Base-by-base conservation (phyloP, 1,140 invertebrate species). In the Archivesica marissinica region DNA sequence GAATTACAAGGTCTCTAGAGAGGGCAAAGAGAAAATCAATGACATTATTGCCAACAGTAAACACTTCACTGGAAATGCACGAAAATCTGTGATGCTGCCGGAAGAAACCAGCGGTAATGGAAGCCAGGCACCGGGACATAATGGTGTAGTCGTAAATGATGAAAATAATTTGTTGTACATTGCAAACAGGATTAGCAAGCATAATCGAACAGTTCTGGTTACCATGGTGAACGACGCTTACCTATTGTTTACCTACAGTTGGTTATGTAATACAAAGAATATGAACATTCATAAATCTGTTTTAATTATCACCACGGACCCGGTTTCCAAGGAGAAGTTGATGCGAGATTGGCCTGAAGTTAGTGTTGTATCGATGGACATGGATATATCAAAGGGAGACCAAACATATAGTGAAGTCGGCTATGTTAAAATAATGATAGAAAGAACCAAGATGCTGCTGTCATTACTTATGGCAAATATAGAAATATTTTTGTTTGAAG, bases 201-300 rank as follows among this genome's bases (percentile, higher is more conserved):
- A 44, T 25, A 68, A 85, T 35, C 30, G 59, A 41, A 77, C 72
- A 54, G 86, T 91, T 17, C 68, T 91, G 3, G 81, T 90, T 39
- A 90, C 89, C 23, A 68, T 90, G n/a, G 82, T 91, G n/a, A 91
- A 91, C 77, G 88, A 90, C 59, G 90, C 89, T 33, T 91, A 88
- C 52, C 72, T 90, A 25, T 75, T 87, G 2, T 90, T 91, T 61
- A 86, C 88, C 20, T 86, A 89, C 50, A 91, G 89, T 84, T 91
- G 90, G 90, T 50, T 90, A 13, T 91, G 90, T 59, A 91, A 91
- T 77, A 91, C 90, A 4, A 88, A 87, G 35, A 35, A 89, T 35
- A 88, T 88, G 88, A 76, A 68, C 33, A 87, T 91, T 54, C 90
- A 90, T 84, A 86, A 85, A 70, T 68, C 84, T 30, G 87, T 89